Evolutionary conservation across 2,888 invertebrate genomes (phyloP).

Genomic region (Andrena minutula): DNA sequence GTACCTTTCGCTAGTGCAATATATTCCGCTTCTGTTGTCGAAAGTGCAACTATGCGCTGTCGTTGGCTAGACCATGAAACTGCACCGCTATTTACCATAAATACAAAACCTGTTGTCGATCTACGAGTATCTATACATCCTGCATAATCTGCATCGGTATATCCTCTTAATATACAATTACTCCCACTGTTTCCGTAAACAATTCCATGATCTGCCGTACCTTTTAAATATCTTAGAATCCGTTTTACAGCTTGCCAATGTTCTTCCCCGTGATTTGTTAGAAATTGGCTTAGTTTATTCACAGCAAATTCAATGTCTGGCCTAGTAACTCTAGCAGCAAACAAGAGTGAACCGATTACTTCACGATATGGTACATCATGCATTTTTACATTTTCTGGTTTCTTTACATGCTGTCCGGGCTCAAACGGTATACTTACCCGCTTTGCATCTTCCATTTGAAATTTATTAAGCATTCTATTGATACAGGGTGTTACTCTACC

Average conservation of each 20-base stretch:
- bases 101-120: too few species aligned
- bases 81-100: too few species aligned
- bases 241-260: background rate
- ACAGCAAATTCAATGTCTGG: conserved; percentile 1
- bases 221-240: background rate
- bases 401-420: background rate
- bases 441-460: conserved; percentile 19
- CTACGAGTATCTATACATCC: too few species aligned
- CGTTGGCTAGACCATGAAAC: too few species aligned
- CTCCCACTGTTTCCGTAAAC: conserved; percentile 19
- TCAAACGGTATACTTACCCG: conserved; percentile 14
- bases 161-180: too few species aligned
- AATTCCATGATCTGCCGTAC: conserved; percentile 1
- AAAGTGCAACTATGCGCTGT: too few species aligned
- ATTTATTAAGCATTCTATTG: background rate
- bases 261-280: background rate
- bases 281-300: background rate
- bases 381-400: too few species aligned
- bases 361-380: background rate
- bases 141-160: too few species aligned
- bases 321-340: conserved; percentile 2
- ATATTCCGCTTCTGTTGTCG: too few species aligned
- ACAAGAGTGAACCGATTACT: conserved; percentile 4
- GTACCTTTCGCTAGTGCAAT: too few species aligned
- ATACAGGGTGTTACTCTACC: too few species aligned